Evolutionary conservation across 2,113 vertebrate genomes (phyloP).

Genomic region (Gymnarchus niloticus): DNA sequence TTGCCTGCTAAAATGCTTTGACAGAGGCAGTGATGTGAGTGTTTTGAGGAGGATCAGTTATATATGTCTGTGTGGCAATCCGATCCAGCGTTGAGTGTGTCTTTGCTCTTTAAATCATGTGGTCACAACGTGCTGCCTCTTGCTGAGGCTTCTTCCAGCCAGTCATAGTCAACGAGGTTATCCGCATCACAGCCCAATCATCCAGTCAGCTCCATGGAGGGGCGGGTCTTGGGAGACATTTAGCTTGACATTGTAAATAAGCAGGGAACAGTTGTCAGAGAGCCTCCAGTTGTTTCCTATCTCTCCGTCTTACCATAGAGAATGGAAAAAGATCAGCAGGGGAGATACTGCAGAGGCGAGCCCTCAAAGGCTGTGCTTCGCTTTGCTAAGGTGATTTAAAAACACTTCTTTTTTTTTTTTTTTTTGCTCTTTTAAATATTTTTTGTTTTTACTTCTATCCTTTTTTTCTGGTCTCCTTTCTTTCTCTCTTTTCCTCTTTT

Average conservation of each 20-base stretch:
- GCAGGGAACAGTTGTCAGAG: slow-evolving; percentile 69
- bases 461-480: slow-evolving; percentile 34
- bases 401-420: no score
- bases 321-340: slow-evolving; percentile 36
- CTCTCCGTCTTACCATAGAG: slow-evolving; percentile 49
- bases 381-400: slow-evolving; percentile 18
- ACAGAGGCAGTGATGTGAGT: neutral
- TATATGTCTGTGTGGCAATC: neutral
- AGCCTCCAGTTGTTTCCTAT: slow-evolving; percentile 58
- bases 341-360: slow-evolving; percentile 51
- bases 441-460: slow-evolving; percentile 48
- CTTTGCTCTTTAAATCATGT: slow-evolving; percentile 73
- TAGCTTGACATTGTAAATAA: slow-evolving; percentile 81
- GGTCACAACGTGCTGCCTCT: slow-evolving; percentile 63
- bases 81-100: slow-evolving; percentile 20
- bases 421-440: neutral
- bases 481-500: slow-evolving; percentile 56
- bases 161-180: slow-evolving; percentile 40
- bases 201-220: slow-evolving; percentile 50
- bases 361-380: slow-evolving; percentile 26
- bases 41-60: neutral
- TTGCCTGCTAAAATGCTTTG: neutral
- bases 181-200: slow-evolving; percentile 47
- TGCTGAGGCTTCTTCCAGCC: slow-evolving; percentile 48
- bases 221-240: slow-evolving; percentile 64